Conservation (phyloP, 2,113 vertebrate genomes). For the Paramisgurnus dabryanus region DNA sequence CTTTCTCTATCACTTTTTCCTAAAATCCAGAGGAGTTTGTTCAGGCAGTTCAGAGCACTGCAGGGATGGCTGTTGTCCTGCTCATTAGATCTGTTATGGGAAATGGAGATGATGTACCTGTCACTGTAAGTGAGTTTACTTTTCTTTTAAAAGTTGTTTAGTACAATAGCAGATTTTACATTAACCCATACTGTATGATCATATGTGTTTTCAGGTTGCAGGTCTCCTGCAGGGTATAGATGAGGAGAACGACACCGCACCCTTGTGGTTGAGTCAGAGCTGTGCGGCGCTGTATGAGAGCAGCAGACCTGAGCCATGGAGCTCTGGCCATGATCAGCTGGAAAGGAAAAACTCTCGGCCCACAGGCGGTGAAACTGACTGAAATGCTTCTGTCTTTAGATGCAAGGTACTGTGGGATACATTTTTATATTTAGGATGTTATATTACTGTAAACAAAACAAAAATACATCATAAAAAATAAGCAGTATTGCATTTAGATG, state of each 20-base stretch:
- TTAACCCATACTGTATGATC: not conserved
- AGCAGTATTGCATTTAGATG: no score
- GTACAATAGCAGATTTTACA: no score
- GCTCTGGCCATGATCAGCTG: slow-evolving; percentile 91
- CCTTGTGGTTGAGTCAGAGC: slow-evolving; percentile 77
- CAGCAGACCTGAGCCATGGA: slow-evolving; percentile 83
- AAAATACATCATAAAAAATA: not conserved
- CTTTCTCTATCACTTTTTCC: not conserved
- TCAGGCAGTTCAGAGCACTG: slow-evolving; percentile 87
- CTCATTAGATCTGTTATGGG: slow-evolving; percentile 81
- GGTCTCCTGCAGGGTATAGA: slow-evolving; percentile 71
- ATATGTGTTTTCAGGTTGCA: slow-evolving; percentile 74
- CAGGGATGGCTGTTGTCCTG: slow-evolving; percentile 87
- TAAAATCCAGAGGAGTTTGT: slow-evolving; percentile 80
- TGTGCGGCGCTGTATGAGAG: slow-evolving; percentile 72
- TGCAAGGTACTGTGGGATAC: slow-evolving; percentile 72
- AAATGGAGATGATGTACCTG: slow-evolving; percentile 75
- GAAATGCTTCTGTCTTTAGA: slow-evolving; percentile 81
- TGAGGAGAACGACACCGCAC: slow-evolving; percentile 55
- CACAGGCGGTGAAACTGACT: slow-evolving; percentile 78
- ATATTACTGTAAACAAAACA: no score
- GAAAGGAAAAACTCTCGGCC: slow-evolving; percentile 74
- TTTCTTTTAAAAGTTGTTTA: no score
- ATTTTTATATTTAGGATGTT: no score
- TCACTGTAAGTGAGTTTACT: slow-evolving; percentile 77